phyloP scores from a whole-genome alignment of 2,888 invertebrate genomes.

The Nomada lathburiana region DNA sequence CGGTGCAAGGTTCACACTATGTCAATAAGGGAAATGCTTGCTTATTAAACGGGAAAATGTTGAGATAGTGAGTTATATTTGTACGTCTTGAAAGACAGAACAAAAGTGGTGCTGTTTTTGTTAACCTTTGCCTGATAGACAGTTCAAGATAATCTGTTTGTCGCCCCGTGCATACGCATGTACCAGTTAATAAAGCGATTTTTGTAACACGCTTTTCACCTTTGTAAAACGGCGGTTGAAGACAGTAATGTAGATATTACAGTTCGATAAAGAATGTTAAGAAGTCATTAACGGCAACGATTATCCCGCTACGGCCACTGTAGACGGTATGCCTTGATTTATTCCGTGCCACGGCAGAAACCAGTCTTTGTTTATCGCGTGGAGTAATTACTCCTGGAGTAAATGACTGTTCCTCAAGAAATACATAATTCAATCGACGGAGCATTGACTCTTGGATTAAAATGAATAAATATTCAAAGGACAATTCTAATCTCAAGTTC shows the following conservation, averaged over 20 bases:
- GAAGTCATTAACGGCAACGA: background rate
- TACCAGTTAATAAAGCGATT: no score
- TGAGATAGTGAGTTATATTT: background rate
- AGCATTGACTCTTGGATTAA: background rate
- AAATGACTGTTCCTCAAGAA: background rate
- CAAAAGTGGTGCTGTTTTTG: background rate
- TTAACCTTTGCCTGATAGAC: conserved; percentile 2
- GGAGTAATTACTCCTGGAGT: background rate
- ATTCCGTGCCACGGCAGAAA: no score
- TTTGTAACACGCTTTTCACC: no score
- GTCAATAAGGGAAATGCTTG: background rate
- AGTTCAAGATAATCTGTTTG: background rate
- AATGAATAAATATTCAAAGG: no score
- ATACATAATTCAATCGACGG: background rate
- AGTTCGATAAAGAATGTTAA: background rate
- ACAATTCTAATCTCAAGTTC: no score
- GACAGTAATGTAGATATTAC: background rate
- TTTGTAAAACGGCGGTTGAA: no score
- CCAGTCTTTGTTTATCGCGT: background rate
- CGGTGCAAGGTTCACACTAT: conserved; percentile 22
- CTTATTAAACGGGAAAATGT: background rate
- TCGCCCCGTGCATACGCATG: background rate
- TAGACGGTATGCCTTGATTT: no score
- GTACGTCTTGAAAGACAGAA: no score
- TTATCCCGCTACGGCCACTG: background rate